These are phyloP conservation scores for Leptinotarsa juncta DNA, from an alignment of 2,888 invertebrate species.

Conservation along the genomic window DNA sequence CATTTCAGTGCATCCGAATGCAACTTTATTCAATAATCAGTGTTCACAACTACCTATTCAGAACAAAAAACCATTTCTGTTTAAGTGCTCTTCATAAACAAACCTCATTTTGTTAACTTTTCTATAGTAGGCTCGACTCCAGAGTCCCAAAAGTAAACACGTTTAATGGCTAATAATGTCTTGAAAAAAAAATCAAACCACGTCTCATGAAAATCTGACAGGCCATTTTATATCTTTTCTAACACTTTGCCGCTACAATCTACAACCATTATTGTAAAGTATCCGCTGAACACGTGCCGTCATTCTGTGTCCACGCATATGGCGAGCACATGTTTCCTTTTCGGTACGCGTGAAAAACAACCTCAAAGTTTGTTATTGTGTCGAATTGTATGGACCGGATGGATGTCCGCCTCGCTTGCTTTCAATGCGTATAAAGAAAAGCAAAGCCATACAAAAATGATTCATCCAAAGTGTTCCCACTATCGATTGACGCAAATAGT, in stretches of 20 bases:
- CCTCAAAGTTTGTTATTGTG: conserved; percentile 31
- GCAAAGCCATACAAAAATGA: conserved; percentile 13
- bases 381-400: conserved; percentile 29
- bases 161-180: conserved; percentile 19
- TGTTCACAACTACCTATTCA: background rate
- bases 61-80: conserved; percentile 2
- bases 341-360: conserved; percentile 24
- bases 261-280: conserved; percentile 20
- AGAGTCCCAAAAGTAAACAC: conserved; percentile 17
- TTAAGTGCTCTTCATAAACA: conserved; percentile 20
- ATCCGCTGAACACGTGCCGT: conserved; percentile 24
- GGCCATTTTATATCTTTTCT: conserved; percentile 26
- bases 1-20: background rate
- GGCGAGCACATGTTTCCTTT: conserved; percentile 29
- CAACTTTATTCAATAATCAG: background rate
- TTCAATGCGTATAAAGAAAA: conserved; percentile 31
- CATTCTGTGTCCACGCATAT: conserved; percentile 25
- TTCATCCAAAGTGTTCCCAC: conserved; percentile 1
- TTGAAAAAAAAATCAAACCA: conserved; percentile 21
- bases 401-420: conserved; percentile 33
- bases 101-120: conserved; percentile 16
- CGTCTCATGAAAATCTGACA: conserved; percentile 15
- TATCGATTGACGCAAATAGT: background rate
- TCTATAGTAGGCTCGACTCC: conserved; percentile 2
- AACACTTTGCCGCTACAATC: conserved; percentile 24